Evolutionary conservation across 2,888 invertebrate species (phyloP).

Genomic region (Lagria hirta): DNA sequence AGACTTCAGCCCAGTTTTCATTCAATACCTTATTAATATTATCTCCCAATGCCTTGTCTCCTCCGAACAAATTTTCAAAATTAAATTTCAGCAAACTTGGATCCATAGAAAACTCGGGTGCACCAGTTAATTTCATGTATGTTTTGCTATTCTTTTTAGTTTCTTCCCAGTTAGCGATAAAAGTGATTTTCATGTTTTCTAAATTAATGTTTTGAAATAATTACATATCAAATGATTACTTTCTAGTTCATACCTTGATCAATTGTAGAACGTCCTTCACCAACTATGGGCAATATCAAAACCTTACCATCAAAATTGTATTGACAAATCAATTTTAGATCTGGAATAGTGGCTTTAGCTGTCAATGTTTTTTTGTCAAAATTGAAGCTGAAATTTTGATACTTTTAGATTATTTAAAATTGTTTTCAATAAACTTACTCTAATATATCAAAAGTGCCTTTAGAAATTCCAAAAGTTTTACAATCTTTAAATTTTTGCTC

Average conservation of each 20-base stretch:
- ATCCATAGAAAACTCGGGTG: background rate
- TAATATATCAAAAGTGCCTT: background rate
- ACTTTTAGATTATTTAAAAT: background rate
- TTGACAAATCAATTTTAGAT: conserved; percentile 3
- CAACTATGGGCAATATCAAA: conserved; percentile 4
- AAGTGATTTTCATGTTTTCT: conserved; percentile 2
- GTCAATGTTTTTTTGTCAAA: conserved; percentile 3
- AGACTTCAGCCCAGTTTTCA: conserved; percentile 7
- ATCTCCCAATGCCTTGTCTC: conserved; percentile 9
- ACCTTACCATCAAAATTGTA: conserved; percentile 7
- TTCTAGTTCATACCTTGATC: background rate
- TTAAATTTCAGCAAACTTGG: conserved; percentile 1
- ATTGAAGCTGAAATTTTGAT: conserved; percentile 8
- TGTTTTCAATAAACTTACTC: conserved; percentile 1
- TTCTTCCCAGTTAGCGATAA: background rate
- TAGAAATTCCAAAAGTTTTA: background rate
- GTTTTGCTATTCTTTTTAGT: conserved; percentile 1
- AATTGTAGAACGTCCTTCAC: conserved; percentile 2
- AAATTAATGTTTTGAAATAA: background rate
- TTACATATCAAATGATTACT: conserved; percentile 1
- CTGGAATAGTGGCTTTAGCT: background rate
- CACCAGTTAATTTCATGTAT: background rate
- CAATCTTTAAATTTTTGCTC: conserved; percentile 10
- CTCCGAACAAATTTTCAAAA: conserved; percentile 11
- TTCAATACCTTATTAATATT: conserved; percentile 10